These are phyloP conservation scores for Leptobrachium ailaonicum DNA, from an alignment of 2,113 vertebrate genomes.

Conservation along the genomic window DNA sequence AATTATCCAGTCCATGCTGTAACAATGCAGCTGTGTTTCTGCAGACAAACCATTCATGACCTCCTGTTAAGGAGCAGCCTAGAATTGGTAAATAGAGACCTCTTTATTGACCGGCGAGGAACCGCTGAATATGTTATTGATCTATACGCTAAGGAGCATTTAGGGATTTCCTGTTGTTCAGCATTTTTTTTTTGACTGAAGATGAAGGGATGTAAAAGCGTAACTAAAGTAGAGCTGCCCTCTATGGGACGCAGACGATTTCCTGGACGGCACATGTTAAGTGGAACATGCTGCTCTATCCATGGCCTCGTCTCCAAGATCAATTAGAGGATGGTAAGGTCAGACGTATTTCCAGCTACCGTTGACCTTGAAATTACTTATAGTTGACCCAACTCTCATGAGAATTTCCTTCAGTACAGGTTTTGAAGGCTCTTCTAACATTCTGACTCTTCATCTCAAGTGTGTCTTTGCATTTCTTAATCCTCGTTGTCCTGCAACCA, in stretches of 20 bases:
- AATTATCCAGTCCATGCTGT: neutral
- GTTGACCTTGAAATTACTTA: neutral
- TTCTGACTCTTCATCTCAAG: too few relatives aligned
- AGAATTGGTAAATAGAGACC: conserved; percentile 11
- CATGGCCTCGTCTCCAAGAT: neutral
- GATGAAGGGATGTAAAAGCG: conserved; percentile 9
- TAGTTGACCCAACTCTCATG: neutral
- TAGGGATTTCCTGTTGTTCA: conserved; percentile 41
- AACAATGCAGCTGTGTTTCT: neutral
- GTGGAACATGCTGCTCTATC: neutral
- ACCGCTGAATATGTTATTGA: conserved; percentile 40
- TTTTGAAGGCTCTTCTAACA: too few relatives aligned
- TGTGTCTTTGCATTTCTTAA: too few relatives aligned
- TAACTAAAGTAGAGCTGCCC: conserved; percentile 18
- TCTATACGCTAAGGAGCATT: conserved; percentile 26
- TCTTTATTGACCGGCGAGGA: conserved; percentile 18
- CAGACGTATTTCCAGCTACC: neutral
- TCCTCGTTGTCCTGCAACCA: too few relatives aligned
- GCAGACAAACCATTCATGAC: neutral
- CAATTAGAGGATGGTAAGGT: neutral
- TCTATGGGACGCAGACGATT: neutral
- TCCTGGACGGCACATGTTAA: neutral
- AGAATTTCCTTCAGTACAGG: too few relatives aligned
- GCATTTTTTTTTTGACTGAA: conserved; percentile 10
- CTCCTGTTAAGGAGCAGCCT: neutral